Percentiles rank a stretch among this genome's conserved stretches.
Evolutionary conservation across 2,797 vertebrate genomes (phyloP).

Genomic region (Helostoma temminkii): DNA sequence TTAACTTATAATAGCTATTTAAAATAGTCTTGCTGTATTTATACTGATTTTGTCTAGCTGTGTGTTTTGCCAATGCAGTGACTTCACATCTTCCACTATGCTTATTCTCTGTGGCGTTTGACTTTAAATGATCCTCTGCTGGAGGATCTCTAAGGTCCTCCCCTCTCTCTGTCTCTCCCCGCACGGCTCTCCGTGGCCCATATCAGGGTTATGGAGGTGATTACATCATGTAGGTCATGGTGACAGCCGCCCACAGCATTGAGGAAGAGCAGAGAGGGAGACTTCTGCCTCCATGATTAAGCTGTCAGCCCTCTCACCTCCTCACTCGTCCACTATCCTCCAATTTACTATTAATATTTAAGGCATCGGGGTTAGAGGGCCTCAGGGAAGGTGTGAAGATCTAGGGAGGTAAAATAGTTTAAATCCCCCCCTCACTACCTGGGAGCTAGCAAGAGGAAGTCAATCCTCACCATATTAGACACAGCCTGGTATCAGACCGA

Average conservation of each 20-base stretch:
- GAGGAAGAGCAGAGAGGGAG: slow-evolving; percentile 62
- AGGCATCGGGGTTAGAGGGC: slow-evolving; percentile 78
- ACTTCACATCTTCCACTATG: slow-evolving; percentile 5
- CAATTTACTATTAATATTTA: slow-evolving; percentile 84
- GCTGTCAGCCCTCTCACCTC: slow-evolving; percentile 79
- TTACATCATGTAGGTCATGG: slow-evolving; percentile 85
- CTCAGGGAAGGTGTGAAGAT: slow-evolving; percentile 80
- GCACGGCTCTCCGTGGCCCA: slow-evolving; percentile 64
- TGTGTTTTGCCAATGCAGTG: not conserved
- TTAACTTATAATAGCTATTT: no score
- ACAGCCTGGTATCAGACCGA: slow-evolving; percentile 76
- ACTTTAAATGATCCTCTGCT: slow-evolving; percentile 56
- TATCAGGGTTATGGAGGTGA: slow-evolving; percentile 81
- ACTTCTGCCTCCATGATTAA: slow-evolving; percentile 81
- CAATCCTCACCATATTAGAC: slow-evolving; percentile 79
- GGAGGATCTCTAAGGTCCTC: slow-evolving; percentile 46
- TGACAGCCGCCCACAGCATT: slow-evolving; percentile 81
- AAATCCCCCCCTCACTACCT: slow-evolving; percentile 75
- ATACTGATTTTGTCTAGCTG: not conserved
- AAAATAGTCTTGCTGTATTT: no score
- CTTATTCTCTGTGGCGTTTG: slow-evolving; percentile 38
- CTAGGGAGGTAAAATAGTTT: slow-evolving; percentile 80
- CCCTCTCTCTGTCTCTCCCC: slow-evolving; percentile 51
- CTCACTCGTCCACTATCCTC: slow-evolving; percentile 73
- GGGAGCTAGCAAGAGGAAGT: slow-evolving; percentile 70